Base-by-base conservation (phyloP, 2,797 vertebrate species). In the Gymnothorax reevesii region DNA sequence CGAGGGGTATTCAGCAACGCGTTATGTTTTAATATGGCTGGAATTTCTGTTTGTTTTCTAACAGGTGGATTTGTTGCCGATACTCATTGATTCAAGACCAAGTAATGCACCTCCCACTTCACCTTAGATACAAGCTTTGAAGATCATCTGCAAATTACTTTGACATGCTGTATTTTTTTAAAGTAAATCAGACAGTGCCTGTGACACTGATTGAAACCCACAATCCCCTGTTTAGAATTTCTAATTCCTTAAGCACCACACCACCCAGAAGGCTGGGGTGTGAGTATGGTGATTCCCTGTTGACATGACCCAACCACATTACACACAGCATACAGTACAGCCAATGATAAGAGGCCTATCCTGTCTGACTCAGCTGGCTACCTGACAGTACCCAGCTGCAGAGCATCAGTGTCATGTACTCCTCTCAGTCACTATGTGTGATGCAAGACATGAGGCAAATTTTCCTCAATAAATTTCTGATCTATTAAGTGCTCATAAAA, bases 361-460 rank as follows among this genome's bases (percentile, higher is more conserved):
- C 86, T 88, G 27, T 20, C 57, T 91, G 91, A 89, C 33, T 57
- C 33, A 85, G 92, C 88, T 93, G 88, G 84, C 82, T 89, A 85
- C 87, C 83, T 88, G 88, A 69, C 90, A 87, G 66, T 52, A 80
- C 77, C 89, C 93, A 95, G 93, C 93, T 94, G 97, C 93, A 96
- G 93, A 90, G 87, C 85, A 95, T 97, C 96, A 97, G 86, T 87
- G 75, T 90, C 90, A 86, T 90, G 85, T 87, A 91, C 92, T 92
- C 91, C 93, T 42, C 92, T 89, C 90, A 94, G 86, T 91, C 92
- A 91, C 93, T 95, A 94, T 95, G 94, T 94, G 91, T 96, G 93
- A 94, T 94, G 93, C 90, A 93, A 96, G 93, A 93, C 91, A 94
- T 94, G 91, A 96, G 91, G 88, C 92, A 95, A 85, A 93, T 92